These are phyloP conservation scores for Daktulosphaira vitifoliae DNA, from an alignment of 1,140 invertebrate species.

Conservation along the genomic window DNA sequence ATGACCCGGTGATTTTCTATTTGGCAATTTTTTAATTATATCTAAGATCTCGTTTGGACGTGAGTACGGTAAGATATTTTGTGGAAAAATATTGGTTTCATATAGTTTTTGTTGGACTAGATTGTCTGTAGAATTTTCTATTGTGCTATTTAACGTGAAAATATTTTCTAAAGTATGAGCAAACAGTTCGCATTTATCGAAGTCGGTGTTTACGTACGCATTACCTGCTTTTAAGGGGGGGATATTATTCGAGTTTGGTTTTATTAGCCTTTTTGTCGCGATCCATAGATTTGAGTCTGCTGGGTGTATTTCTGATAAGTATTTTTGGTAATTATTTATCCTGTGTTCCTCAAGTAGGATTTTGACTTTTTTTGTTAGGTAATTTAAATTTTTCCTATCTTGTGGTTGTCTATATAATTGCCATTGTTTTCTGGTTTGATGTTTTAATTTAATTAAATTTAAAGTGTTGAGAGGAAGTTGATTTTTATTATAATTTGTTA, in stretches of 20 bases:
- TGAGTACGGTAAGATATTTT: not conserved
- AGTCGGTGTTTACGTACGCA: not conserved
- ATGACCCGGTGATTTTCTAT: not conserved
- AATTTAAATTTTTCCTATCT: constrained; percentile 4
- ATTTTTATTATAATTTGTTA: not conserved
- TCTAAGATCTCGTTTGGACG: not conserved
- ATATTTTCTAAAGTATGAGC: not conserved
- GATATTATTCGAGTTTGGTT: not conserved
- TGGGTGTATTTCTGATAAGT: not conserved
- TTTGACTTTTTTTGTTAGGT: not conserved
- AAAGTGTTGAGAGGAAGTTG: not conserved
- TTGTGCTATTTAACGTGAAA: not conserved
- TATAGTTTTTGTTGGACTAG: not conserved
- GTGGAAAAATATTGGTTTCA: not conserved
- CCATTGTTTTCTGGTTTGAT: constrained; percentile 1
- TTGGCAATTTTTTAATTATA: not conserved
- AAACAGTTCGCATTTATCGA: not conserved
- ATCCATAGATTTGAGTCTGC: constrained; percentile 2
- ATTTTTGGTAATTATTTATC: constrained; percentile 2
- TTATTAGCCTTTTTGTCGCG: constrained; percentile 4
- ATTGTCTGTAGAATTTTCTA: not conserved
- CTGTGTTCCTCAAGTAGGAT: not conserved
- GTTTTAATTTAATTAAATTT: constrained; percentile 9
- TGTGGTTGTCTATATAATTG: not conserved
- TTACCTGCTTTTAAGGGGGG: not conserved